Percentiles rank a stretch among this genome's conserved stretches.
Conservation (phyloP, 2,888 invertebrate genomes). For the Phyto melanocephala region DNA sequence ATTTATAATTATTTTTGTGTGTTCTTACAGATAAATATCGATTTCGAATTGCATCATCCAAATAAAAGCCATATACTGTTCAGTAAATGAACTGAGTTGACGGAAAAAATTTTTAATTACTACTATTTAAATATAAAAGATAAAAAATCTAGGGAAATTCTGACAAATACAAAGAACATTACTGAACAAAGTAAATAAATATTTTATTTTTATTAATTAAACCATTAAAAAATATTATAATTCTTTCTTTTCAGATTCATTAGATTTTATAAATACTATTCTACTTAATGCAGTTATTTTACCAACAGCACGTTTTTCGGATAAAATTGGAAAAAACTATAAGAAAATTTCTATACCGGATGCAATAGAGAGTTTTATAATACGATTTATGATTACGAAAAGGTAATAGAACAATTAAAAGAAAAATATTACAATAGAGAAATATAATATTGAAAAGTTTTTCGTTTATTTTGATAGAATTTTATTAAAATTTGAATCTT, state of each 20-base stretch:
- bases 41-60: not conserved
- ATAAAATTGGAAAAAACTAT: not conserved
- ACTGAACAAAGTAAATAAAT: not conserved
- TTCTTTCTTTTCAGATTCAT: conserved; percentile 23
- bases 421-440: not conserved
- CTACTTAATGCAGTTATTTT: conserved; percentile 12
- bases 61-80: conserved; percentile 25
- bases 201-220: not conserved
- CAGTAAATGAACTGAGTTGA: conserved; percentile 31
- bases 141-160: not conserved
- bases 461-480: not conserved
- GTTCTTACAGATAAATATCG: conserved; percentile 13
- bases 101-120: not conserved
- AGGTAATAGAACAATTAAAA: not conserved
- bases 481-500: not conserved
- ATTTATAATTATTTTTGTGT: not conserved
- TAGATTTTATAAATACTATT: conserved; percentile 9
- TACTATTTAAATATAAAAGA: not conserved
- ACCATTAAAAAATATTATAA: too few relatives aligned
- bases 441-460: not conserved
- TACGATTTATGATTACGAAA: not conserved
- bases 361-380: not conserved
- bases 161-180: not conserved
- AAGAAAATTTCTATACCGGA: conserved; percentile 25
- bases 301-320: conserved; percentile 16